Evolutionary conservation across 35 echinoderm and acorn worm species (phyloP), one percentile per base, ranked within the genome.

Genomic region (Stichopus chloronotus): DNA sequence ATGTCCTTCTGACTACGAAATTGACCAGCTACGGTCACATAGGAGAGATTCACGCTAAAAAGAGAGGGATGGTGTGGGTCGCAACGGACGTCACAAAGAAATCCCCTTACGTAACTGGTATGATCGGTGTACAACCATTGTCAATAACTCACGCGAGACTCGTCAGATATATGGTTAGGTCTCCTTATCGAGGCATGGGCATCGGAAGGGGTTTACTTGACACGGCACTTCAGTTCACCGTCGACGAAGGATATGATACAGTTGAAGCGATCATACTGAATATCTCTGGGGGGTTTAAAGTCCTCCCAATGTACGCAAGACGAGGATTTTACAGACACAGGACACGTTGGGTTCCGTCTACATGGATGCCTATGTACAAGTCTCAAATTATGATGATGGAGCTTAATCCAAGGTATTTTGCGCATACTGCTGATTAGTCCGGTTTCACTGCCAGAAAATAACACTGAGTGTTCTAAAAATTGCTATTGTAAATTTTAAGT

Each of bases 141-240:
- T 63, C 84, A 10, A 9, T 1, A 6, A 8, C 12, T 7, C 17
- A 22, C 17, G 56, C 84, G 23, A 57, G 59, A 17, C 20, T 87
- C 6, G 84, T 87, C 6, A 21, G 84, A 10, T 65, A 61, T 17
- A 87, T 87, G 84, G 84, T 87, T 5, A 14, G 57, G 56, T 5
- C 17, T 61, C 9, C 17, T 54, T 65, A 87, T 23, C 53, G 56
- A 24, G 84, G 84, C 5, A 56, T 53, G 16, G 84, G 84, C 6
- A 87, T 87, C 56, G 84, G 84, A 8, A n/a, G 84, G 23, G 84
- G 21, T 5, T 57, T 87, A 16, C 20, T 87, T 12, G 53, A 53
- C 7, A 87, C 84, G n/a, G 84, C 59, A n/a, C 14, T 87, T 9
- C 53, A 61, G 12, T 87, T 61, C 24, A 57, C 84, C 7, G 57